A percentile compares a stretch with the other conserved stretches of the same genome.
Evolutionary conservation across 2,113 vertebrate genomes (phyloP).

Genomic region (Epinephelus fuscoguttatus): DNA sequence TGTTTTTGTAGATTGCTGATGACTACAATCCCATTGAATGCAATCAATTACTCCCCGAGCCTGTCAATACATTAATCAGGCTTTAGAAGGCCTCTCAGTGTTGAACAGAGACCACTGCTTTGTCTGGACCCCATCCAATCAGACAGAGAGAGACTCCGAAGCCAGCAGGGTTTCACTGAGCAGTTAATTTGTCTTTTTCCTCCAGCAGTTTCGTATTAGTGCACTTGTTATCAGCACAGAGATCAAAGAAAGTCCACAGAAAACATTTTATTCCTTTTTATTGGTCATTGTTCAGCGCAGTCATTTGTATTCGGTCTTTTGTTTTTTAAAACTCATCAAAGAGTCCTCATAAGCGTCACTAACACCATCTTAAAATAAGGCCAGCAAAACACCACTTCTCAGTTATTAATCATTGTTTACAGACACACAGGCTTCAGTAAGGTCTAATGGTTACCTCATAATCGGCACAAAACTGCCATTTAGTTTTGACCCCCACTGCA

Average conservation of each 20-base stretch:
- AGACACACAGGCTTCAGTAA: neutral
- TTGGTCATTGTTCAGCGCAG: neutral
- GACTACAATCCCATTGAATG: slow-evolving; percentile 50
- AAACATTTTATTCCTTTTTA: neutral
- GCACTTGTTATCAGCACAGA: slow-evolving; percentile 25
- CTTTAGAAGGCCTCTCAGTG: slow-evolving; percentile 52
- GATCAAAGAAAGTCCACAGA: slow-evolving; percentile 24
- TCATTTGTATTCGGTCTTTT: neutral
- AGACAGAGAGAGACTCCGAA: slow-evolving; percentile 28
- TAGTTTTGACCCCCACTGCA: neutral
- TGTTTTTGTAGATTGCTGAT: slow-evolving; percentile 55
- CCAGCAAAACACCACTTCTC: neutral
- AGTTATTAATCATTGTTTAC: neutral
- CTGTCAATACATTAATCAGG: slow-evolving; percentile 67
- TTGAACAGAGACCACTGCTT: slow-evolving; percentile 49
- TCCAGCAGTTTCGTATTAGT: slow-evolving; percentile 12
- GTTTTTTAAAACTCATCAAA: neutral
- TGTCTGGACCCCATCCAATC: slow-evolving; percentile 47
- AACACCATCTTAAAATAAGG: slow-evolving; percentile 13
- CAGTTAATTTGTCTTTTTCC: slow-evolving; percentile 44
- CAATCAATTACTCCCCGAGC: slow-evolving; percentile 54
- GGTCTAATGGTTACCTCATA: neutral
- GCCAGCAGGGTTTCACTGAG: slow-evolving; percentile 40
- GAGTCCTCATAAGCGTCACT: neutral
- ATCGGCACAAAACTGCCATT: neutral